These are phyloP conservation scores for Neodon shergylaensis DNA, from an alignment of 2,113 vertebrate species.

Conservation along the genomic window DNA sequence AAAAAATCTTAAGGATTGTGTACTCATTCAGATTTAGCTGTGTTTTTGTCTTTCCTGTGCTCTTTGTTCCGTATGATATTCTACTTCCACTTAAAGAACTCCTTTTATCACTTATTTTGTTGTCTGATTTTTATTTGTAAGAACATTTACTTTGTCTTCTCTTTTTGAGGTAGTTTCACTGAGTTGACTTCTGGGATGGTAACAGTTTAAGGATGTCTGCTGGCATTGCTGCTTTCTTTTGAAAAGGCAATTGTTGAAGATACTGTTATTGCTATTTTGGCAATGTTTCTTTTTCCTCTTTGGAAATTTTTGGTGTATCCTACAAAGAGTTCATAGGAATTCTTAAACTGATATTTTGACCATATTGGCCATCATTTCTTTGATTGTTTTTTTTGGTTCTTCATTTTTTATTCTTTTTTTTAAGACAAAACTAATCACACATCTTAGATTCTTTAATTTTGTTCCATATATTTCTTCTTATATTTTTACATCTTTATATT, in stretches of 20 bases:
- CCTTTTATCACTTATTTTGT: neutral
- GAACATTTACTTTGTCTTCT: neutral
- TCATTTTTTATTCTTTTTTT: neutral
- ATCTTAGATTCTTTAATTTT: conserved; percentile 20
- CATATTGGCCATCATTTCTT: neutral
- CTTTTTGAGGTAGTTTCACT: neutral
- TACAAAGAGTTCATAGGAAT: neutral
- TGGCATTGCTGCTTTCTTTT: neutral
- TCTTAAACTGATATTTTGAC: conserved; percentile 34
- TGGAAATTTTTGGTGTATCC: neutral
- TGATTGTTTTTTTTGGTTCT: neutral
- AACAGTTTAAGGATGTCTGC: conserved; percentile 14
- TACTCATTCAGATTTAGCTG: neutral
- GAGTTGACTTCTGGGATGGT: neutral
- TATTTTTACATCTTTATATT: conserved; percentile 32
- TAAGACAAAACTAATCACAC: neutral
- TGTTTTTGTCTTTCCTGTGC: neutral
- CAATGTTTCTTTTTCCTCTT: neutral
- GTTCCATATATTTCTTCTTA: neutral
- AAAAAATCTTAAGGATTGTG: neutral
- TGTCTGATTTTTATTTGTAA: neutral
- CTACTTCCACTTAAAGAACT: neutral
- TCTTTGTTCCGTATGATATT: neutral
- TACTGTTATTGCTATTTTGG: conserved; percentile 31
- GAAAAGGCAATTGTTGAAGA: neutral